phyloP scores from a whole-genome alignment of 2,113 vertebrate genomes.

The Leptocoma aspasia region DNA sequence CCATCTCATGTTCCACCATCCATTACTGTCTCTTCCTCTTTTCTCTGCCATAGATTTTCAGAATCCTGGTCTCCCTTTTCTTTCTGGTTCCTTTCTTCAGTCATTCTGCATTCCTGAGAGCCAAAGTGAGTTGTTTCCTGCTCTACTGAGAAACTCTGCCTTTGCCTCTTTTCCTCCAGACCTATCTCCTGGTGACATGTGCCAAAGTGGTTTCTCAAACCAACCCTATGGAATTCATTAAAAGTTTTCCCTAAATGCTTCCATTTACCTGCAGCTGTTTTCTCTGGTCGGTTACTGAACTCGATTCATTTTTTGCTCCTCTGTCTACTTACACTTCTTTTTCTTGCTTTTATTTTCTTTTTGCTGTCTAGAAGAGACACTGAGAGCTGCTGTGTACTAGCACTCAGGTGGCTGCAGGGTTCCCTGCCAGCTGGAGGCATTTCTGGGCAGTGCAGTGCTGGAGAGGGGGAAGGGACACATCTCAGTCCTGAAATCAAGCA shows the following conservation, averaged over 20 bases:
- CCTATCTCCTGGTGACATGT: neutral
- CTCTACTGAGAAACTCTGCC: neutral
- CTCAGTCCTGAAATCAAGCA: neutral
- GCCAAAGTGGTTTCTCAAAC: neutral
- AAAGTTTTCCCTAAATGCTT: neutral
- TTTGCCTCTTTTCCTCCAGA: neutral
- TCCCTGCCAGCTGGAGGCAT: neutral
- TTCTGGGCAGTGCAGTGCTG: neutral
- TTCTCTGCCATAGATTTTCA: neutral
- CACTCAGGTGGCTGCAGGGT: neutral
- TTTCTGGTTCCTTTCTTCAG: neutral
- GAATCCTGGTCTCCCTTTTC: neutral
- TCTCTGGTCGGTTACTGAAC: neutral
- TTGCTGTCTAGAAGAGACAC: neutral
- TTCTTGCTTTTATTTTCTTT: neutral
- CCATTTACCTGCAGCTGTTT: neutral
- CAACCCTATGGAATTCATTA: neutral
- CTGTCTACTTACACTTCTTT: neutral
- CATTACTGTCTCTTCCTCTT: neutral
- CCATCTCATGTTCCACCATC: neutral
- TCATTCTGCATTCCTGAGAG: accelerated
- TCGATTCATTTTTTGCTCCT: neutral
- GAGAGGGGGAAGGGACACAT: neutral
- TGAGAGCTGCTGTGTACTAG: neutral
- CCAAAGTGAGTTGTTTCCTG: neutral